Conservation (phyloP, 2,113 vertebrate species). For the Phainopepla nitens region DNA sequence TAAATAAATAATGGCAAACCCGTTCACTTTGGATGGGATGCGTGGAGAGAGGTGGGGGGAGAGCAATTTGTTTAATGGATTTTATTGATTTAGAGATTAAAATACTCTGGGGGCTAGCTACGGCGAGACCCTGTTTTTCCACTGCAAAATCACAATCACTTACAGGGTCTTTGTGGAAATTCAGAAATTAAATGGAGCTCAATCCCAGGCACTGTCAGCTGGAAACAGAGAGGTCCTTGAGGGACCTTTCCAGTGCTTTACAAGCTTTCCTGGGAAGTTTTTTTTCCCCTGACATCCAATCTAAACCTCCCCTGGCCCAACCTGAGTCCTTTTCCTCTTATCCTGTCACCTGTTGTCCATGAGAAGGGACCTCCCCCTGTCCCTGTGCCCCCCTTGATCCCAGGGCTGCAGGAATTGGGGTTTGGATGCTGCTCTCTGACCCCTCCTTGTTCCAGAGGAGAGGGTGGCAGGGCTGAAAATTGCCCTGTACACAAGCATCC, state of each 20-base stretch:
- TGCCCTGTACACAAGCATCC: neutral
- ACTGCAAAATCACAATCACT: conserved; percentile 67
- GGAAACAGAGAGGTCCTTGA: conserved; percentile 17
- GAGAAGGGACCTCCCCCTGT: neutral
- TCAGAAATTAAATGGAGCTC: conserved; percentile 65
- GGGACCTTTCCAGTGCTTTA: neutral
- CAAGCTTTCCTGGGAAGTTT: neutral
- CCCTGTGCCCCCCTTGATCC: neutral
- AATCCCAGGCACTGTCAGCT: conserved; percentile 45
- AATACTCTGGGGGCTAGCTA: conserved; percentile 51
- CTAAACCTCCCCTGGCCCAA: neutral
- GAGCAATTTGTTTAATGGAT: conserved; percentile 74
- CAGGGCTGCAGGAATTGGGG: neutral
- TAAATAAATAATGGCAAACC: conserved; percentile 22
- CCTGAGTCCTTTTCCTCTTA: neutral
- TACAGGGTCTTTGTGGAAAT: conserved; percentile 58
- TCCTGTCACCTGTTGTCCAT: neutral
- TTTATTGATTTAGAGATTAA: conserved; percentile 69
- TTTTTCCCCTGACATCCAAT: no score
- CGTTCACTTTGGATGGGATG: neutral
- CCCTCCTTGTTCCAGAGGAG: neutral
- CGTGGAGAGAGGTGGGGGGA: neutral
- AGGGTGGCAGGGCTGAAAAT: neutral
- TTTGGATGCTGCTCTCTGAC: neutral
- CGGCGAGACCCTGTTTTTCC: neutral